Percentiles rank a stretch among this genome's conserved stretches.
phyloP scores from a whole-genome alignment of 1,140 invertebrate genomes.

The Diploscapter pachys region DNA sequence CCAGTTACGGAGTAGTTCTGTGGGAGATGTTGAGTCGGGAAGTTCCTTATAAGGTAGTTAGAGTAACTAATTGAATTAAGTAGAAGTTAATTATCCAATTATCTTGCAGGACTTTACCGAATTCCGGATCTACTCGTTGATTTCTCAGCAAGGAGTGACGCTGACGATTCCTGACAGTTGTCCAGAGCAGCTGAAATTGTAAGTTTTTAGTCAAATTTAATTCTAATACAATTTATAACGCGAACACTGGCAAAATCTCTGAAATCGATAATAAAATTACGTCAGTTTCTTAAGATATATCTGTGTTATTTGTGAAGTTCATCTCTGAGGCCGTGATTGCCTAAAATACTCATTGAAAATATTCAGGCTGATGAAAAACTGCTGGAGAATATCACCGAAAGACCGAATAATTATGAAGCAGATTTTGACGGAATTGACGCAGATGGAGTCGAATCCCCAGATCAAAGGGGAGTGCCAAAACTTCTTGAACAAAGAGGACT shows the following conservation, averaged over 20 bases:
- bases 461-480: conserved; percentile 44
- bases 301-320: too few species aligned
- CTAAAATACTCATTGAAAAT: too few species aligned
- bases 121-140: conserved; percentile 52
- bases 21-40: conserved; percentile 48
- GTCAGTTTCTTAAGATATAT: too few species aligned
- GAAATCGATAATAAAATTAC: too few species aligned
- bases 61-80: too few species aligned
- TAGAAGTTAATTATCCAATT: conserved; percentile 31
- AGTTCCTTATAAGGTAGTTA: background rate
- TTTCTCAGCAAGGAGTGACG: conserved; percentile 34
- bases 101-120: conserved; percentile 50
- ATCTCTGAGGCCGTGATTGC: too few species aligned
- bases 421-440: conserved; percentile 39
- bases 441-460: conserved; percentile 39
- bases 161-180: conserved; percentile 50
- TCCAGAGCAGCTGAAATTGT: conserved; percentile 41
- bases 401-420: conserved; percentile 46
- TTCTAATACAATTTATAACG: background rate
- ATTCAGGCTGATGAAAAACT: conserved; percentile 44
- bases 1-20: conserved; percentile 43
- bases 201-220: conserved; percentile 14
- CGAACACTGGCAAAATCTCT: too few species aligned
- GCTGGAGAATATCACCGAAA: conserved; percentile 46
- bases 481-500: conserved; percentile 46